Evolutionary conservation across 2,113 vertebrate genomes (phyloP).

Genomic region (Hippocampus comes): DNA sequence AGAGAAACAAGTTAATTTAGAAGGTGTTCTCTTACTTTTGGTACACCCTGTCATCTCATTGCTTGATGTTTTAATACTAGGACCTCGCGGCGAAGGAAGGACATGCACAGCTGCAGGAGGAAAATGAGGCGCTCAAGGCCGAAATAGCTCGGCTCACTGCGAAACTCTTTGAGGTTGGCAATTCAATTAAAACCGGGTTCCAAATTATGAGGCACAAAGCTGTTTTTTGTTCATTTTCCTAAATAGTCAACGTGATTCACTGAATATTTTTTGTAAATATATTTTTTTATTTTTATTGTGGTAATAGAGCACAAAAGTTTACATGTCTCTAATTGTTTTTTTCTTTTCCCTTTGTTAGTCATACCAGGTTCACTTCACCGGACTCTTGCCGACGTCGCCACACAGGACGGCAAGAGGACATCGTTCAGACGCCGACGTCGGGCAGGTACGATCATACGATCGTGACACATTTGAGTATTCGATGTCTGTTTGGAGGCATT

Average conservation of each 20-base stretch:
- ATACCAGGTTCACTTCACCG: conserved; percentile 61
- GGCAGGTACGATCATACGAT: conserved; percentile 73
- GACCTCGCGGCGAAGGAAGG: conserved; percentile 74
- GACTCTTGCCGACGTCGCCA: conserved; percentile 78
- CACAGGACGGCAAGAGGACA: conserved; percentile 76
- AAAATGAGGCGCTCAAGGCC: conserved; percentile 80
- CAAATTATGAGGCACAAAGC: neutral
- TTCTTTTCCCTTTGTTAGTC: conserved; percentile 32
- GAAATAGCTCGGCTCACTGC: conserved; percentile 81
- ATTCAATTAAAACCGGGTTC: neutral
- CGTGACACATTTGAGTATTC: neutral
- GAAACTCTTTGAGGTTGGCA: conserved; percentile 80
- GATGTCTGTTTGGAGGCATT: neutral
- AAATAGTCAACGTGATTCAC: neutral
- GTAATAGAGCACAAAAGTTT: neutral
- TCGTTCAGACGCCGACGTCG: conserved; percentile 75
- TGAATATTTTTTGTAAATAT: neutral
- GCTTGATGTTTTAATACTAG: conserved; percentile 53
- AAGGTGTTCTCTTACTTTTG: neutral
- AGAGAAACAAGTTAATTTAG: neutral
- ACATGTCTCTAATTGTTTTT: neutral
- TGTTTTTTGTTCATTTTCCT: neutral
- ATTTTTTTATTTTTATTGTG: too few species aligned
- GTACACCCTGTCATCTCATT: neutral
- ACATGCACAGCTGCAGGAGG: conserved; percentile 74